Evolutionary conservation across 1,140 invertebrate genomes (phyloP), one percentile per base, ranked within the genome.

Genomic region (Orius insidiosus): DNA sequence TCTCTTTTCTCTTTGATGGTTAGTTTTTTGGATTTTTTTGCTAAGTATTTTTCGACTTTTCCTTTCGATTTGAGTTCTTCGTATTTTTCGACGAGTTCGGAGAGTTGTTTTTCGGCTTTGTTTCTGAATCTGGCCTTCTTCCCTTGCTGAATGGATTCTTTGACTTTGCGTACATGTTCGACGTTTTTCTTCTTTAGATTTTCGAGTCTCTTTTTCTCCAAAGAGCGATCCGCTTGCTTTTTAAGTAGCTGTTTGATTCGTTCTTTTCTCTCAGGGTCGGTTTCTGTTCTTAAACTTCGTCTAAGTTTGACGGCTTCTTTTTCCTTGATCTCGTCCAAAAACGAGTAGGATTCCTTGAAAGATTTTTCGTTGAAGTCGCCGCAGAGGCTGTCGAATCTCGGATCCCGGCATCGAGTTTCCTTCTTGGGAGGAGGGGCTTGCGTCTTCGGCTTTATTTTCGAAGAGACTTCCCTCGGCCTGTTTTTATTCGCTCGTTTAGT

Each of bases 341-440:
- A 45, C 6, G 10, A 18, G 34, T 45, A 45, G 15, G 32, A 8
- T 3, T 14, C 10, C 34, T 36, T 3, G 16, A 45, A 45, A 14
- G 32, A 13, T 15, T n/a, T 45, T 34, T 45, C 31, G 16, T 35
- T 35, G 18, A 45, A 45, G 15, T 34, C 34, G 8, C 44, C 44
- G 16, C 34, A 45, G 8, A 45, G 10, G 13, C 24, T 45, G 18
- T 45, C 44, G 16, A 45, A 45, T 35, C 44, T 45, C 7, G 44
- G 44, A 45, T 45, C 44, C 9, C 32, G 5, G 44, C 7, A 45
- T 13, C 33, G 31, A 5, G 11, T 34, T 11, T 31, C n/a, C 3
- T 18, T 8, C n/a, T 16, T 30, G 24, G 5, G 3, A 4, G 24
- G 10, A 2, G 19, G 10, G 7, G 41, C 18, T 14, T 18, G 13